Base-by-base conservation (phyloP, 1,140 invertebrate genomes). In the Lordiphosa collinella region DNA sequence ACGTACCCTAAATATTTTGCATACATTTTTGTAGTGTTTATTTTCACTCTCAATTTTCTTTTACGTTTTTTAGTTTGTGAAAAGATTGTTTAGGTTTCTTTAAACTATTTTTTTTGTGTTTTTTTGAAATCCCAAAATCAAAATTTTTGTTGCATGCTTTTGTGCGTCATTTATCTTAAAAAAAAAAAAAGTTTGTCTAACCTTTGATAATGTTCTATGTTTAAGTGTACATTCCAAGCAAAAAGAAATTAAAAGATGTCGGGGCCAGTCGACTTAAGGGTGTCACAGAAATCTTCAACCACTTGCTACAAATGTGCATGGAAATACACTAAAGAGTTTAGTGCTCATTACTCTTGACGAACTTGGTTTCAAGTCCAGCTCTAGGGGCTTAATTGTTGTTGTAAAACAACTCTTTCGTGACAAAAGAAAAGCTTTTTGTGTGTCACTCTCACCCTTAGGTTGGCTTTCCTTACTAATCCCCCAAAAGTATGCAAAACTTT, bases 11-110 rank as follows among this genome's bases (percentile, higher is more conserved):
- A 64, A 44, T 44, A 55, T 68, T 74, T 79, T 80, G 75, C 76
- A 80, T 80, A 75, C 70, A 82, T 80, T 80, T 80, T 66, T 80
- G 75, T 80, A 80, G 75, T 80, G 76, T 82, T 75, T 80, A 62
- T 61, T 70, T 51, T 29, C 29, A 25, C 66, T 62, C 70, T 67
- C 52, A 67, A 67, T 51, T 62, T 71, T 55, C 59, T 80, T 69
- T 60, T 38, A 43, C 41, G 36, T 46, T 52, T 62, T 54, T 18
- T 49, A 43, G 43, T 56, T 46, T 69, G 65, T 75, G 29, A 55
- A 14, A 52, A 3, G 44, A 35, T 56, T 47, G 63, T 50, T 43
- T 38, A 41, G 41, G 47, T 46, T 5, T 36, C 29, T 46, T 32
- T 41, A 3, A 47, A 40, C 37, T 44, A 35, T 63, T 43, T 56